phyloP scores from a whole-genome alignment of 2,797 vertebrate species.

The Toxotes lorentzi region DNA sequence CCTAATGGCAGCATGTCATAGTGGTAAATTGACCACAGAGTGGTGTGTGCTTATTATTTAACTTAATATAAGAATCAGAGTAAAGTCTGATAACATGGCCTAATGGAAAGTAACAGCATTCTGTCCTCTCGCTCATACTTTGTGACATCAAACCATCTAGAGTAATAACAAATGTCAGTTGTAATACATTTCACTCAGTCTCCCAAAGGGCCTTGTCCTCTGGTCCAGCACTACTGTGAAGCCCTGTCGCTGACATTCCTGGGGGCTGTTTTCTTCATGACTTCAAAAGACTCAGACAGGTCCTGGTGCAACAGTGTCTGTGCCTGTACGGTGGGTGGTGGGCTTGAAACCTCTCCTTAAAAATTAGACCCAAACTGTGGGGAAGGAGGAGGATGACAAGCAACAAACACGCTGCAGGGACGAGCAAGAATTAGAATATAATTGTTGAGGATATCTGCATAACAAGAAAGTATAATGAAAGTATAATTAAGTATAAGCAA shows the following conservation, averaged over 20 bases:
- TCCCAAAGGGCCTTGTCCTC: not conserved
- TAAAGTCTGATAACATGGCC: not conserved
- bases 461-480: too few relatives aligned
- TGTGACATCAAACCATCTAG: not conserved
- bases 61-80: not conserved
- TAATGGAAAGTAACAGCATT: not conserved
- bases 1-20: too few relatives aligned
- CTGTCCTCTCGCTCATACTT: not conserved
- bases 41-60: too few relatives aligned
- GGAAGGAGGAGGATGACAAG: too few relatives aligned
- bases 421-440: too few relatives aligned
- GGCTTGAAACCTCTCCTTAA: too few relatives aligned
- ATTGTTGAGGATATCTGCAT: too few relatives aligned
- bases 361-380: not conserved
- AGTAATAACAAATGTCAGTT: not conserved
- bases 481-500: too few relatives aligned
- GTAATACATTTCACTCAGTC: not conserved
- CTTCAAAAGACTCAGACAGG: not conserved
- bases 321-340: too few relatives aligned
- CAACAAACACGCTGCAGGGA: too few relatives aligned
- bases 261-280: not conserved
- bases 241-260: not conserved
- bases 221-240: not conserved
- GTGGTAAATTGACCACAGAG: too few relatives aligned
- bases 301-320: not conserved